phyloP scores from a whole-genome alignment of 2,113 vertebrate species.

The Sinocyclocheilus grahami region DNA sequence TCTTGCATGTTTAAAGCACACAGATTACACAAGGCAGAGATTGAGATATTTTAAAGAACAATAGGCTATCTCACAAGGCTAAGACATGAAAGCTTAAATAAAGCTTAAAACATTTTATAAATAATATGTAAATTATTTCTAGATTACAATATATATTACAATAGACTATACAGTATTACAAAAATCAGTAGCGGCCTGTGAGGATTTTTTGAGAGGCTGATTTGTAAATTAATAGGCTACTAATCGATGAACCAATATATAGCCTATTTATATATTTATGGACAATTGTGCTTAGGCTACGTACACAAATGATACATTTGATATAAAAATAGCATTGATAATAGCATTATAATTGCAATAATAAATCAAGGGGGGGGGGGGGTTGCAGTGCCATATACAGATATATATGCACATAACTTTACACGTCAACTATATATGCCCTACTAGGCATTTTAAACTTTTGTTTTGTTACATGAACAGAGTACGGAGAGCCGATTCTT shows the following conservation, averaged over 20 bases:
- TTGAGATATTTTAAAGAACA: conserved; percentile 13
- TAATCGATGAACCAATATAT: background rate
- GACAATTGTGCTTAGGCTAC: background rate
- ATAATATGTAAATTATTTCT: background rate
- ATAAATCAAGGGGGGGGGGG: background rate
- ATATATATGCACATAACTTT: no score
- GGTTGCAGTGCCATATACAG: no score
- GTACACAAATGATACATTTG: background rate
- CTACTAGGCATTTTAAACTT: no score
- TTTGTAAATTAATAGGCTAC: background rate
- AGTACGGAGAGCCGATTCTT: no score
- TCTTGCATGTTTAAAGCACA: background rate
- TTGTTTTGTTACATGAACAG: background rate
- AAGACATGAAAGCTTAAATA: background rate
- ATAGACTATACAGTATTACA: background rate
- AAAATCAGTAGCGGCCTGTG: background rate
- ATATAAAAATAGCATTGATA: background rate
- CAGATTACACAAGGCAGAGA: background rate
- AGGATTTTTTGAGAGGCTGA: no score
- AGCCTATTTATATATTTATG: no score
- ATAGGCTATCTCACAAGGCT: background rate
- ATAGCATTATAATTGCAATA: background rate
- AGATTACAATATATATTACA: conserved; percentile 23
- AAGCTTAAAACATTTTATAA: background rate
- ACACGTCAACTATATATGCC: no score